A percentile compares a stretch with the other conserved stretches of the same genome.
Conservation (phyloP, 1,140 invertebrate species). For the Drosophila oshimai region DNA sequence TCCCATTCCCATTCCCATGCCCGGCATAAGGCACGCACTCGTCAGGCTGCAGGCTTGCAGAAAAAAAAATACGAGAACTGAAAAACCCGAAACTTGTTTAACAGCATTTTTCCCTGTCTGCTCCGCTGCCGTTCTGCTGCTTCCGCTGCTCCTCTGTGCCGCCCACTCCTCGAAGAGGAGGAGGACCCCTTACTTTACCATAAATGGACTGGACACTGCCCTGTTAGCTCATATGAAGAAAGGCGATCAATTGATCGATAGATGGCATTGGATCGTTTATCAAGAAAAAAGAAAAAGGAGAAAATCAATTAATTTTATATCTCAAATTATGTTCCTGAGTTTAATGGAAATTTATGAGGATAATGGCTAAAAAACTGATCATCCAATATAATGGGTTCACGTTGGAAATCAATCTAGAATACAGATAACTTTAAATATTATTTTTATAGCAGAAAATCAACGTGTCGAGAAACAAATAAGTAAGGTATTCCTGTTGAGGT, state of each 20-base stretch:
- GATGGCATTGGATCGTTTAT: not conserved
- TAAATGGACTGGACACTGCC: constrained; percentile 15
- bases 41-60: not conserved
- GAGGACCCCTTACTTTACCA: not conserved
- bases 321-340: not conserved
- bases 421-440: no score
- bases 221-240: not conserved
- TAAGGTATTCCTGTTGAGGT: no score
- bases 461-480: no score
- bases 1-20: constrained; percentile 45
- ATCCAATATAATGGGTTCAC: no score
- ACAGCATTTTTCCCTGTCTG: constrained; percentile 58
- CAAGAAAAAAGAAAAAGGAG: not conserved
- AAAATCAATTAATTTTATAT: no score
- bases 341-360: no score
- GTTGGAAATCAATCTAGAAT: no score
- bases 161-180: constrained; percentile 30
- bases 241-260: constrained; percentile 18
- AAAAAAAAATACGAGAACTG: constrained; percentile 25
- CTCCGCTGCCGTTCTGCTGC: not conserved
- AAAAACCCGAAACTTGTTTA: constrained; percentile 62
- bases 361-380: no score
- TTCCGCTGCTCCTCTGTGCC: not conserved
- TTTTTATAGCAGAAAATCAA: no score
- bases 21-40: constrained; percentile 58